These are phyloP conservation scores for Metalampra italica DNA, from an alignment of 2,888 invertebrate genomes.

Conservation along the genomic window DNA sequence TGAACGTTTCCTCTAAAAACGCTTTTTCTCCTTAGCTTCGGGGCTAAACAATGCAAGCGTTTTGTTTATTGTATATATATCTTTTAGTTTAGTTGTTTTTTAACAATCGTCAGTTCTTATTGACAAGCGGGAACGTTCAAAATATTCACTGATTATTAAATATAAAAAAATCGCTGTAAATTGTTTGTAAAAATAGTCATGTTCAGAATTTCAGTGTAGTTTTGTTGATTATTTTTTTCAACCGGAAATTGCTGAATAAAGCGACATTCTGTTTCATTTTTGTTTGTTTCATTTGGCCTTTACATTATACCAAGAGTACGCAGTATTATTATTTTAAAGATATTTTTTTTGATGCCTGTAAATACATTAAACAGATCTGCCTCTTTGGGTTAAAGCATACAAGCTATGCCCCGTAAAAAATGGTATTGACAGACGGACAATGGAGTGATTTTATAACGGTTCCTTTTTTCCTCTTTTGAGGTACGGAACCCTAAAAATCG, in stretches of 20 bases:
- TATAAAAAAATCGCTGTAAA: conserved; percentile 63
- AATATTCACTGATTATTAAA: conserved; percentile 29
- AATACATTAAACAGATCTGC: too few relatives aligned
- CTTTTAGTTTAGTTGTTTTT: conserved; percentile 35
- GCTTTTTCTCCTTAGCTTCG: conserved; percentile 32
- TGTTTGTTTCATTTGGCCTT: conserved; percentile 47
- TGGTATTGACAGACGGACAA: too few relatives aligned
- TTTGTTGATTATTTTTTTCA: conserved; percentile 74
- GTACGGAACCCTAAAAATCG: too few relatives aligned
- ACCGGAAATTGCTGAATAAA: conserved; percentile 75
- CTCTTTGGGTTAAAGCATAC: too few relatives aligned
- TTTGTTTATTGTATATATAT: conserved; percentile 59
- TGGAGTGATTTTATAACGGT: too few relatives aligned
- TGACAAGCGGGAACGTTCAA: conserved; percentile 34
- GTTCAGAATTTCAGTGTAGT: conserved; percentile 73
- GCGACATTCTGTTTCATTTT: conserved; percentile 70
- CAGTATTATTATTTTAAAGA: too few relatives aligned
- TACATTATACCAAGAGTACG: neutral
- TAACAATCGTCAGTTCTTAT: conserved; percentile 17
- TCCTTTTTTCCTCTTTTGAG: too few relatives aligned
- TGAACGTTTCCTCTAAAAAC: conserved; percentile 28
- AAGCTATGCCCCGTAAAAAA: too few relatives aligned
- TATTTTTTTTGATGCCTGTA: too few relatives aligned
- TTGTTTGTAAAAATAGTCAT: conserved; percentile 76
- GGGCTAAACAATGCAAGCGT: conserved; percentile 33